Percentiles rank a stretch among this genome's conserved stretches.
Evolutionary conservation across 2,113 vertebrate species (phyloP).

Genomic region (Epinephelus moara): DNA sequence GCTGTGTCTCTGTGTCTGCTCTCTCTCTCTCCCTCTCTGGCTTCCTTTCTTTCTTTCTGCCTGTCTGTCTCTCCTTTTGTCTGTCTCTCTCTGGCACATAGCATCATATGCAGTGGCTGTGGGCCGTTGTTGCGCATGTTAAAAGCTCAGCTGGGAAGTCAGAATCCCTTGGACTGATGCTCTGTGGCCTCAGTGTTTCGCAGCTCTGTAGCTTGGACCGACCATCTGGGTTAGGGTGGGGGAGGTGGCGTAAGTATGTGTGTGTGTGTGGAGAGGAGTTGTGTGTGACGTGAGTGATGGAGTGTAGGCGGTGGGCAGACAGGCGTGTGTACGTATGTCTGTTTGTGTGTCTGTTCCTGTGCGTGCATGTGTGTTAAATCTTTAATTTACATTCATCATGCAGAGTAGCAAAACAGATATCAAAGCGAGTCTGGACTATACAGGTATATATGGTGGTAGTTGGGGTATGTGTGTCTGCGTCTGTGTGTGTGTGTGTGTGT

Average conservation of each 20-base stretch:
- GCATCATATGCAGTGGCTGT: conserved; percentile 63
- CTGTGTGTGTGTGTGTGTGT: not conserved
- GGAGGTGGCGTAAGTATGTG: not conserved
- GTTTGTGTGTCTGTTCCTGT: conserved; percentile 17
- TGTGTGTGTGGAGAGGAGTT: not conserved
- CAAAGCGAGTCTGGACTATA: conserved; percentile 12
- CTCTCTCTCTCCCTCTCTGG: conserved; percentile 3
- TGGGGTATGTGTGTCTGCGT: not conserved
- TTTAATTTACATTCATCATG: conserved; percentile 28
- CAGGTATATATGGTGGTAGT: not conserved
- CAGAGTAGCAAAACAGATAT: conserved; percentile 7
- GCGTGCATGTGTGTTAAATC: conserved; percentile 17
- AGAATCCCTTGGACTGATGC: conserved; percentile 70
- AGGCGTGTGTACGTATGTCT: conserved; percentile 8
- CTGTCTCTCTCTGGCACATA: conserved; percentile 55
- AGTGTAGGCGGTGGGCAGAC: conserved; percentile 30
- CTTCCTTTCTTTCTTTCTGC: conserved; percentile 33
- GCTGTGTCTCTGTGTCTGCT: conserved; percentile 79
- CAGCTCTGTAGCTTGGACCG: conserved; percentile 56
- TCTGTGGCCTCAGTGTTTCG: conserved; percentile 72
- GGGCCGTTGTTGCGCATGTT: conserved; percentile 75
- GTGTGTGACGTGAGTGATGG: conserved; percentile 23
- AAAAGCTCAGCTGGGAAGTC: conserved; percentile 81
- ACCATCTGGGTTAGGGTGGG: conserved; percentile 62
- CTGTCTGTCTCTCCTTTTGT: conserved; percentile 38